Percentiles rank a stretch among this genome's conserved stretches.
These are phyloP conservation scores for Phoeniculus purpureus DNA, from an alignment of 2,797 vertebrate species.

Conservation along the genomic window DNA sequence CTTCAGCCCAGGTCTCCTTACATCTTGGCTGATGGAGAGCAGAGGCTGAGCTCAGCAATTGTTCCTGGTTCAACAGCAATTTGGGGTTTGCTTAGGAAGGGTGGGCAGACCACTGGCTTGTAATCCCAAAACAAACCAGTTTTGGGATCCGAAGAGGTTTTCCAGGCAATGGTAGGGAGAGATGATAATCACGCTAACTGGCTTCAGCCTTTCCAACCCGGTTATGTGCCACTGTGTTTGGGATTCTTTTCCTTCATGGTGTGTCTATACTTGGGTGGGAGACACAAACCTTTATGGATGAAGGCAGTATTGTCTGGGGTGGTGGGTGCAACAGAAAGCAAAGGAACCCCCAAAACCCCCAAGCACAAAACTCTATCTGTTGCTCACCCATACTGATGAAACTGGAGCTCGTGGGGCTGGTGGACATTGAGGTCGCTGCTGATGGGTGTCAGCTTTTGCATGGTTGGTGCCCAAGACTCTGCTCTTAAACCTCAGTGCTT, in stretches of 20 bases:
- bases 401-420: accelerated
- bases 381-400: accelerated
- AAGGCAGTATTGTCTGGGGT: neutral
- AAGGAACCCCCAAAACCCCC: accelerated
- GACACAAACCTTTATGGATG: neutral
- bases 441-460: neutral
- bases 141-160: neutral
- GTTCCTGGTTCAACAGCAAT: neutral
- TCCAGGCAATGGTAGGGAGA: neutral
- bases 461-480: neutral
- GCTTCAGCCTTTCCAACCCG: neutral
- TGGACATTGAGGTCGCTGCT: accelerated
- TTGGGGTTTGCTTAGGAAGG: neutral
- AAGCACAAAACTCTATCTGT: accelerated
- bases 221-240: neutral
- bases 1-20: too few species aligned
- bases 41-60: accelerated
- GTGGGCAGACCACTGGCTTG: accelerated
- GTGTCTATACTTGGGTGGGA: accelerated
- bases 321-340: neutral
- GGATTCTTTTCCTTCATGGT: neutral
- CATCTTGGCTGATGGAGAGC: accelerated
- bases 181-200: neutral
- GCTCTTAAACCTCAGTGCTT: neutral
- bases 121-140: neutral